Evolutionary conservation across 1,140 invertebrate species (phyloP), one percentile per base, ranked within the genome.

Genomic region (Piezodorus guildinii): DNA sequence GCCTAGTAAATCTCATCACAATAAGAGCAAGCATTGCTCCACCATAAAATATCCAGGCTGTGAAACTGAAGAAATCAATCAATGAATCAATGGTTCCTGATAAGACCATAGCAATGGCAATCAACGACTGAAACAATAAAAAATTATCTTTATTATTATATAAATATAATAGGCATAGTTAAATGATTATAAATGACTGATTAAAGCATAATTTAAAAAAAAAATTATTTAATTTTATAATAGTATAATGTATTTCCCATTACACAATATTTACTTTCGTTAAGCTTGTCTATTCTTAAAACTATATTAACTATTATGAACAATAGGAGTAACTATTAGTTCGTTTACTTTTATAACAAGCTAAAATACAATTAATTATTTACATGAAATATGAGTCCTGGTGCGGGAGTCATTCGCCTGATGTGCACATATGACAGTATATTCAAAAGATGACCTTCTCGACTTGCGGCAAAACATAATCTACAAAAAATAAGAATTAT

Each of bases 331-430:
- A n/a, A n/a, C n/a, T n/a, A n/a, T n/a, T n/a, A n/a, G n/a, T n/a
- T n/a, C n/a, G n/a, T n/a, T n/a, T n/a, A n/a, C n/a, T n/a, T n/a
- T n/a, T n/a, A n/a, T 39, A 39, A 39, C 12, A 39, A 39, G 12
- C 12, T 39, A 39, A 39, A 39, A 12, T 39, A 39, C 34, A 10
- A 39, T 6, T 39, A 39, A 39, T 39, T 21, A 79, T 77, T 84
- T 83, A 95, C 93, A 77, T 96, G 93, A 75, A 95, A 94, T 72
- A 96, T 89, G n/a, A 97, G 80, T 43, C 94, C 93, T n/a, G 94
- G 93, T 16, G 90, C 88, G 4, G 95, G 95, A 56, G 94, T 98
- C 65, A 92, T 86, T 44, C 89, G 83, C 62, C 88, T 81, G 5
- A 94, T 85, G 74, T 96, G 93, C 14, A 97, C 92, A 73, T 95